Base-by-base conservation (phyloP, 2,888 invertebrate species). In the Erannis defoliaria region DNA sequence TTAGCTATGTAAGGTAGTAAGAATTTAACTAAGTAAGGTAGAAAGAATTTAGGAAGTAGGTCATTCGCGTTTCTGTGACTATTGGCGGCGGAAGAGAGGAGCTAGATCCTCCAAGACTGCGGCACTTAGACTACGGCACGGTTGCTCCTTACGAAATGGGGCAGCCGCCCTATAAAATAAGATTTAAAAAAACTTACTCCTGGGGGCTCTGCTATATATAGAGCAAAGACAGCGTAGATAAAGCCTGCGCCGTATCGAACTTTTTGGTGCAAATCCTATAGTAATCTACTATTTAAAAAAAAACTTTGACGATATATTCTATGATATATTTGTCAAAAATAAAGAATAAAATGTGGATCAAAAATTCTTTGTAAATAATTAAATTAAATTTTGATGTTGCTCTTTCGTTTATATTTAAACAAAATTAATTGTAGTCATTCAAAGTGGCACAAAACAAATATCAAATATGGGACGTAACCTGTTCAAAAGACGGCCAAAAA, bases 391-490 rank as follows among this genome's bases (percentile, higher is more conserved):
- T 50, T 40, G 4, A 48, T 55, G 43, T 31, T 21, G 29, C 19
- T 18, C 29, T n/a, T 56, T 62, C 40, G 26, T 42, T 48, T 51
- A 2, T 38, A 51, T 55, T 43, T 14, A n/a, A 56, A 71, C 53
- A 40, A 73, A 74, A 74, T 76, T 76, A 67, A 48, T 48, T 71
- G 74, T 63, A 66, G 67, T 70, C 66, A 71, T 66, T 78, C 88
- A 91, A 89, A 83, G 90, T 91, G 92, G 87, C 90, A 82, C 86
- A 79, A 26, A 84, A 78, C 40, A 85, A 81, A 67, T 91, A 83
- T 70, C 89, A 90, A 83, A 78, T 86, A 91, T 93, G 92, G 92
- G 85, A 87, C 67, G 81, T 91, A 71, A 86, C 80, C 67, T 84
- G 83, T 74, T 61, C 81, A 73, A 92, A 81, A 80, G 88, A 90